Evolutionary conservation across 2,797 vertebrate species (phyloP).

Genomic region (Rhynchonycteris naso): DNA sequence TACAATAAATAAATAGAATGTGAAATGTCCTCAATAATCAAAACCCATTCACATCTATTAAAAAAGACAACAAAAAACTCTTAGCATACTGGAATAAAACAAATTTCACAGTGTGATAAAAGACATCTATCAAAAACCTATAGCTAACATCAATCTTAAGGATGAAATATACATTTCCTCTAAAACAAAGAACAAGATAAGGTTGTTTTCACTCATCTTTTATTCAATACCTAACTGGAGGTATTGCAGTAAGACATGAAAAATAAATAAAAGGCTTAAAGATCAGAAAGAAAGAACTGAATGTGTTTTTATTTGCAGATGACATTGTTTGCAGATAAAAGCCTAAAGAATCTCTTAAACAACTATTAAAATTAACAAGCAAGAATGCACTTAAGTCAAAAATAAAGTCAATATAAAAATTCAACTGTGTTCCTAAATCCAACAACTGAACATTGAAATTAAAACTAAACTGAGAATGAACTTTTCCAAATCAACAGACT

Average conservation of each 20-base stretch:
- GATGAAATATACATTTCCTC: neutral
- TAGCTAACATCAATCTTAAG: neutral
- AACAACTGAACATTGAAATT: constrained; percentile 28
- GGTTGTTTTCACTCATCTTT: neutral
- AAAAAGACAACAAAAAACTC: neutral
- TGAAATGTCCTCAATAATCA: constrained; percentile 5
- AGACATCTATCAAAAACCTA: neutral
- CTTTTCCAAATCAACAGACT: constrained; percentile 15
- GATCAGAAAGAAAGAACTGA: constrained; percentile 31
- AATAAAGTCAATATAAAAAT: constrained; percentile 6
- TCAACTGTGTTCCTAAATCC: constrained; percentile 31
- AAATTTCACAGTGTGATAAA: constrained; percentile 18
- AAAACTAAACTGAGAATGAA: constrained; percentile 35
- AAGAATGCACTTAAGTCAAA: constrained; percentile 5
- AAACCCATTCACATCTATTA: neutral
- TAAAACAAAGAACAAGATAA: constrained; percentile 9
- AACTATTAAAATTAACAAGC: constrained; percentile 28
- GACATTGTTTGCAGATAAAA: neutral
- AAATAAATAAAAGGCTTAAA: constrained; percentile 44
- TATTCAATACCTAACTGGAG: neutral
- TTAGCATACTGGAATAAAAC: constrained; percentile 17
- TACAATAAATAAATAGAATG: neutral
- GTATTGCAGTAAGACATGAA: constrained; percentile 10
- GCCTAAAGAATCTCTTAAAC: neutral
- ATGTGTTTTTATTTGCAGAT: constrained; percentile 40